Evolutionary conservation across 1,140 invertebrate genomes (phyloP), one percentile per base, ranked within the genome.

Genomic region (Piezodorus guildinii): DNA sequence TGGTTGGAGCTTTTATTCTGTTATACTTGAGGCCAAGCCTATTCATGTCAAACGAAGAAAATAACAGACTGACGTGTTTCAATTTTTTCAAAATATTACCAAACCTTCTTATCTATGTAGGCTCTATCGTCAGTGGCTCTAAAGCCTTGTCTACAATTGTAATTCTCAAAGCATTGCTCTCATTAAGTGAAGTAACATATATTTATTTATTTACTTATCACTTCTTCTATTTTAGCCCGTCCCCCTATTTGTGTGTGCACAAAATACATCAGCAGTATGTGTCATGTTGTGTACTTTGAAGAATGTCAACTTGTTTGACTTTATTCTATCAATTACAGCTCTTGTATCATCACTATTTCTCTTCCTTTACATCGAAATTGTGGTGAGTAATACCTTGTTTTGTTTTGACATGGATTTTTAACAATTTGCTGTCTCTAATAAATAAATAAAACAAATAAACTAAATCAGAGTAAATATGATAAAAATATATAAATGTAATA

Each of bases 91-190:
- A 43, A 17, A 71, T 76, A 64, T 63, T 77, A 23, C 76, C 74
- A 19, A 69, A 69, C 25, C 71, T 75, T 68, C 66, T 75, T 10
- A 67, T 71, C 56, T 75, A 72, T 70, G 72, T 74, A 5, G 67
- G 65, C 1, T 71, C 71, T 25, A 74, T 76, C 56, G 74, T 76
- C 45, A 71, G 74, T 34, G 75, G 73, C 25, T 76, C 75, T 6
- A 74, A 73, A 64, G 74, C 74, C 52, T 68, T 77, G 15, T 68
- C 74, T 58, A 69, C 68, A 51, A 62, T 75, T 67, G 75, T 76
- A 69, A 70, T 73, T 69, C 12, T 39, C 12, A 39, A 39, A 39
- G 9, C 34, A 10, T 39, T 39, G 2, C 12, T 10, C 12, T 10
- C 34, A 39, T 10, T 39, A 5, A 30, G 3, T 30, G 34, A 39